Evolutionary conservation across 1,140 invertebrate species (phyloP).

Genomic region (Lepidurus apus): DNA sequence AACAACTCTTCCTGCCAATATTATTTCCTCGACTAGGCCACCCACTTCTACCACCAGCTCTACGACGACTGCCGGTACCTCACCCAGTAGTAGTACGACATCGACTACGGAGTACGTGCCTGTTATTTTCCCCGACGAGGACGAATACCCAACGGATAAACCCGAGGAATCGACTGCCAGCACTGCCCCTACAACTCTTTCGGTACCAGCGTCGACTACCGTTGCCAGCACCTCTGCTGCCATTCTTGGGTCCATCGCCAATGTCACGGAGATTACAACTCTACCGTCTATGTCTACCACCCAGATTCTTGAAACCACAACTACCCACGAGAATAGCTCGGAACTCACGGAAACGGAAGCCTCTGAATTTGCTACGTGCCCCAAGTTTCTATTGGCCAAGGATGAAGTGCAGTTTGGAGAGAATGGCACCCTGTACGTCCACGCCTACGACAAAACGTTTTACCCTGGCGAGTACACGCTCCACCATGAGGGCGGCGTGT

Average conservation of each 20-base stretch:
- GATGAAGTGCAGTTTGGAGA: slow-evolving; percentile 45
- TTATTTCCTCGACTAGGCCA: neutral
- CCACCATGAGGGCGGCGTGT: slow-evolving; percentile 39
- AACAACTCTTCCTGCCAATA: neutral
- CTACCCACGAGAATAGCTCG: slow-evolving; percentile 37
- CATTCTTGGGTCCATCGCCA: neutral
- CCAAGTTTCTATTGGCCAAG: slow-evolving; percentile 45
- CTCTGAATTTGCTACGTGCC: slow-evolving; percentile 39
- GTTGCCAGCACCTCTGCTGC: neutral
- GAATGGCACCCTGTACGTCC: slow-evolving; percentile 46
- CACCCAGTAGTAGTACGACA: neutral
- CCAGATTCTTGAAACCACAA: slow-evolving; percentile 39
- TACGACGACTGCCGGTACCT: neutral
- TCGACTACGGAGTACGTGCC: slow-evolving; percentile 10
- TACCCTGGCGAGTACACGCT: slow-evolving; percentile 42
- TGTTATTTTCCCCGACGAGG: neutral
- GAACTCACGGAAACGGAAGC: slow-evolving; percentile 33
- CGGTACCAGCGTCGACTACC: slow-evolving; percentile 34
- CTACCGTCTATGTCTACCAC: slow-evolving; percentile 34
- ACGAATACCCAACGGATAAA: neutral
- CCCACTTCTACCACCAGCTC: neutral
- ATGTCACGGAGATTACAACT: slow-evolving; percentile 1
- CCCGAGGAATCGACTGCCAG: neutral
- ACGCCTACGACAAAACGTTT: slow-evolving; percentile 43
- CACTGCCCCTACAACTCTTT: slow-evolving; percentile 32